A percentile compares a stretch with the other conserved stretches of the same genome.
phyloP scores from a whole-genome alignment of 2,888 invertebrate species.

The Dyspetes luteomarginatus region DNA sequence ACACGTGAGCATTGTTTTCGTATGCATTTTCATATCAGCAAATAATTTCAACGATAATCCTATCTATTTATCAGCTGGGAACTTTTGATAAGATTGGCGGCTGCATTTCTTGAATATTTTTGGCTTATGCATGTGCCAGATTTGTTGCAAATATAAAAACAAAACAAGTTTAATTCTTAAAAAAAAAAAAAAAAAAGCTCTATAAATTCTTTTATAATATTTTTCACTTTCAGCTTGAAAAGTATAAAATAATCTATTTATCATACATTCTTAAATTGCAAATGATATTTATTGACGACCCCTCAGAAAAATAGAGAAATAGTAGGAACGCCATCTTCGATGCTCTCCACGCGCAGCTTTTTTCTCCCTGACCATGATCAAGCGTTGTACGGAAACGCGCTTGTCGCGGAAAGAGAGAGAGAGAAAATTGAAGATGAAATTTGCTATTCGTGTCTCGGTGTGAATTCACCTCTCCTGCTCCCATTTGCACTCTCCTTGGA shows the following conservation, averaged over 20 bases:
- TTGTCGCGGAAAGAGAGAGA: conserved; percentile 26
- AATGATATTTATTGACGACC: too few species aligned
- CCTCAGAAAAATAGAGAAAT: too few species aligned
- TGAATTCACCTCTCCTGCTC: conserved; percentile 35
- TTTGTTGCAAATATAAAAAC: too few species aligned
- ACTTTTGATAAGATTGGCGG: neutral
- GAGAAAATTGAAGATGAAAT: conserved; percentile 23
- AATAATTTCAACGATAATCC: neutral
- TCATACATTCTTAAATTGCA: too few species aligned
- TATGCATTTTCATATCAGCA: neutral
- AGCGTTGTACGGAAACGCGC: conserved; percentile 44
- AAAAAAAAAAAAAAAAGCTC: neutral
- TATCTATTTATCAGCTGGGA: neutral
- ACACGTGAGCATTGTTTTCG: neutral
- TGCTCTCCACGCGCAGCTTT: conserved; percentile 8
- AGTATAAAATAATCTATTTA: too few species aligned
- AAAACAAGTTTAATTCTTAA: too few species aligned
- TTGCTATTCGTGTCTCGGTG: conserved; percentile 38
- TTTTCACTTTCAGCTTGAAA: too few species aligned
- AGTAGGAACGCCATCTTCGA: neutral
- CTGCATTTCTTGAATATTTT: neutral
- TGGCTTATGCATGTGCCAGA: too few species aligned
- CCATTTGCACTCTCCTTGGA: neutral
- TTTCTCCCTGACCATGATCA: conserved; percentile 64
- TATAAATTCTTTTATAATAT: too few species aligned